A percentile compares a stretch with the other conserved stretches of the same genome.
Conservation (phyloP, 2,113 vertebrate species). For the Rattus rattus region DNA sequence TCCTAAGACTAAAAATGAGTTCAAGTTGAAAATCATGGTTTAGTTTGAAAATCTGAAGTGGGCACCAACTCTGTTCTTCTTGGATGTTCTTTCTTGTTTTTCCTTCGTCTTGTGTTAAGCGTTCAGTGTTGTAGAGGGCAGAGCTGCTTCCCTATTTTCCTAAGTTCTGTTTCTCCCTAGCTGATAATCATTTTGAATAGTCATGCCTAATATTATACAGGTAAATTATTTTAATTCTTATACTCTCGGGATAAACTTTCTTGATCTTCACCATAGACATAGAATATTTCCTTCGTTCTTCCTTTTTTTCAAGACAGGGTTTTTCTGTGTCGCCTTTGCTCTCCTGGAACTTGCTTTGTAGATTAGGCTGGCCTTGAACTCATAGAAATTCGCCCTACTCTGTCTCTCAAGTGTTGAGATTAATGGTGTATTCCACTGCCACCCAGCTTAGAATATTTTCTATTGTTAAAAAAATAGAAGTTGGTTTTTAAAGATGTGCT, state of each 20-base stretch:
- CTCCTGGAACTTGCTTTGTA: not conserved
- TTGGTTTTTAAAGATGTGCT: slow-evolving; percentile 30
- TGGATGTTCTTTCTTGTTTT: not conserved
- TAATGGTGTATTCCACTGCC: no score
- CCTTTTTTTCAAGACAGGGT: not conserved
- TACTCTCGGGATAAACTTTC: not conserved
- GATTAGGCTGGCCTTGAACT: not conserved
- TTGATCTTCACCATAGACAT: slow-evolving; percentile 18
- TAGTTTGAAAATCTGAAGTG: slow-evolving; percentile 42
- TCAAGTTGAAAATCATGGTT: slow-evolving; percentile 38
- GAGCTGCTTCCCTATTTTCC: not conserved
- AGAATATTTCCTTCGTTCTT: not conserved
- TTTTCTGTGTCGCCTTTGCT: not conserved
- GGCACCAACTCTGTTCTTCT: not conserved
- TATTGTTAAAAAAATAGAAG: not conserved
- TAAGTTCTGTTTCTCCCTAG: not conserved
- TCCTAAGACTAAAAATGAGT: slow-evolving; percentile 50
- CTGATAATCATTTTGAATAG: slow-evolving; percentile 3
- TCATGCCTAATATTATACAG: slow-evolving; percentile 29
- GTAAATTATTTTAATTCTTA: slow-evolving; percentile 10
- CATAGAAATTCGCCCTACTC: no score
- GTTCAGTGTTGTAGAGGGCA: not conserved
- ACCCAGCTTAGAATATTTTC: no score
- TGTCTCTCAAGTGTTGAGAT: no score
- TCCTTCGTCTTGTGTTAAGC: slow-evolving; percentile 8